These are phyloP conservation scores for Anastrepha ludens DNA, from an alignment of 1,140 invertebrate species.

Conservation along the genomic window DNA sequence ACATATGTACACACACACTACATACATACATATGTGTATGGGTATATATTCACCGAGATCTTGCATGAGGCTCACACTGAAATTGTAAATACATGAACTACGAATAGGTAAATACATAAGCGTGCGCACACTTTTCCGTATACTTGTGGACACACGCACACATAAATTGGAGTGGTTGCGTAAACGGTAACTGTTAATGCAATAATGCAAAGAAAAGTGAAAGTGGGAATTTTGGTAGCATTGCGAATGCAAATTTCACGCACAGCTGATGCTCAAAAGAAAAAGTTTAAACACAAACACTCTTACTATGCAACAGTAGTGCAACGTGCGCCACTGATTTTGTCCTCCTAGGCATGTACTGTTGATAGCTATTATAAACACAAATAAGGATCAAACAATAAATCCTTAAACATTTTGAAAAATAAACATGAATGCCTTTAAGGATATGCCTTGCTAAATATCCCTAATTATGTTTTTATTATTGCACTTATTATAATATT, in stretches of 20 bases:
- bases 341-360: not conserved
- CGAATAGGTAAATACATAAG: no score
- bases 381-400: no score
- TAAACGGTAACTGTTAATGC: not conserved
- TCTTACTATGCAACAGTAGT: not conserved
- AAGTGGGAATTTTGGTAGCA: not conserved
- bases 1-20: not conserved
- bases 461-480: no score
- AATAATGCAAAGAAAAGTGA: not conserved
- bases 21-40: not conserved
- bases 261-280: not conserved
- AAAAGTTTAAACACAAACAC: not conserved
- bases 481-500: no score
- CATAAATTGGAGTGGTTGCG: not conserved
- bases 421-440: no score
- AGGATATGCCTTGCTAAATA: no score
- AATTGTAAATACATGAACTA: no score
- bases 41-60: not conserved
- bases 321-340: not conserved
- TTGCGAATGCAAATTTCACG: conserved; percentile 13
- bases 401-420: no score
- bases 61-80: no score
- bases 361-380: no score
- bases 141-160: not conserved
- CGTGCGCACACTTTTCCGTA: no score